Base-by-base conservation (phyloP, 2,113 vertebrate genomes). In the Chaetops frenatus region DNA sequence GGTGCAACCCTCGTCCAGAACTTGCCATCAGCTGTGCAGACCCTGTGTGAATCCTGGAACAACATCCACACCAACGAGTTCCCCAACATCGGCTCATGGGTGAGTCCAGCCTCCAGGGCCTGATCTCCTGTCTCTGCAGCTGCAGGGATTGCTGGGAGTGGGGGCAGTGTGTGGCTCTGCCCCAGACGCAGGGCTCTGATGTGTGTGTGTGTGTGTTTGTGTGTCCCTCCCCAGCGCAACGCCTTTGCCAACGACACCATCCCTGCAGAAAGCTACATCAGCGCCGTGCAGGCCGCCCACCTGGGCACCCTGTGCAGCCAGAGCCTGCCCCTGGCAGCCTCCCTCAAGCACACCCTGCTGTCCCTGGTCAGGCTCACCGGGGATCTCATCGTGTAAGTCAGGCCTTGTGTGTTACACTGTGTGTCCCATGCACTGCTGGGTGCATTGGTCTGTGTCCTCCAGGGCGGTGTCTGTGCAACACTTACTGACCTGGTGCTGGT, bases 241-340 rank as follows among this genome's bases (percentile, higher is more conserved):
- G 99, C 99, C 23, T 99, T 99, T 90, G 99, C 99, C 33, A 99
- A 99, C 14, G 99, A 99, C 94, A 99, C 99, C 10, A 99, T 99
- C 91, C 99, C 99, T 2, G 98, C 99, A 0, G 99, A 99, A 92
- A 99, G 99, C 97, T 99, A 99, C 97, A 99, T 99, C 97, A 98
- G 99, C 7, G 99, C 99, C 3, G 99, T 99, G 62, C 99, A 99
- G 97, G 99, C 99, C 0, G 99, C 99, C 51, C 99, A 99, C 95
- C 96, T 99, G 12, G 98, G 99, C 19, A 99, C 99, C 7, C 97
- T 99, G 23, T 99, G 99, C 97, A 99, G 98, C 97, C 99, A 99
- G 92, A 99, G 98, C 20, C 97, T 99, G 80, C 98, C 99, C 40
- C 98, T 99, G 71, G 99, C 99, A 22, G 99, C 99, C 25, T 99